Conservation (phyloP, 2,797 vertebrate genomes). For the Tapera naevia region DNA sequence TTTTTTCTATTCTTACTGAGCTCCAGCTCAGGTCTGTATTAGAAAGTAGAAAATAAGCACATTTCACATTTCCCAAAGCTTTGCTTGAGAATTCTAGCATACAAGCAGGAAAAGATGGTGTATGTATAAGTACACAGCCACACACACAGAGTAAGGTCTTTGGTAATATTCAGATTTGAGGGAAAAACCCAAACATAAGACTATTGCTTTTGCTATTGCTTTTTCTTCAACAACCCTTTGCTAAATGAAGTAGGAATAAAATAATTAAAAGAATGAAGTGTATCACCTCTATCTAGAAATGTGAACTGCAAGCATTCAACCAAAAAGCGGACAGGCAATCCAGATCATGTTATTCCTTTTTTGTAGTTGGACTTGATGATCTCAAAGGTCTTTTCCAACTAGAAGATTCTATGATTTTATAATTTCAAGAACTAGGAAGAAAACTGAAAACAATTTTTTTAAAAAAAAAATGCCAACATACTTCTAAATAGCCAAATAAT, state of each 20-base stretch:
- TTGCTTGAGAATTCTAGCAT: neutral
- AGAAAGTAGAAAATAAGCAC: neutral
- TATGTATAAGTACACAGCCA: accelerated
- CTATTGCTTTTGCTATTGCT: too few relatives aligned
- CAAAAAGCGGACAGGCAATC: neutral
- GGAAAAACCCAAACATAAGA: neutral
- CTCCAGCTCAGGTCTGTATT: neutral
- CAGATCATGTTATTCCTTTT: neutral
- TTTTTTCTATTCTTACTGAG: neutral
- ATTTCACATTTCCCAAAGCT: neutral
- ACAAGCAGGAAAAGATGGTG: neutral
- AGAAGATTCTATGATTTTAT: too few relatives aligned
- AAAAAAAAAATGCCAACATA: neutral
- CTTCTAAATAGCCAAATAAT: neutral
- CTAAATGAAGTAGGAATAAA: neutral
- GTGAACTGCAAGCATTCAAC: neutral
- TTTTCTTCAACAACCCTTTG: neutral
- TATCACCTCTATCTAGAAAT: neutral
- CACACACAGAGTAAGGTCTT: neutral
- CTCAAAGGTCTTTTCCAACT: too few relatives aligned
- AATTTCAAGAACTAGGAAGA: neutral
- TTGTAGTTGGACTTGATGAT: too few relatives aligned
- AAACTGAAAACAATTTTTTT: neutral
- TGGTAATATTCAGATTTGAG: neutral
- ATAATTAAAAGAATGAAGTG: neutral